These are phyloP conservation scores for Cosmopolites sordidus DNA, from an alignment of 2,888 invertebrate species.

Conservation along the genomic window DNA sequence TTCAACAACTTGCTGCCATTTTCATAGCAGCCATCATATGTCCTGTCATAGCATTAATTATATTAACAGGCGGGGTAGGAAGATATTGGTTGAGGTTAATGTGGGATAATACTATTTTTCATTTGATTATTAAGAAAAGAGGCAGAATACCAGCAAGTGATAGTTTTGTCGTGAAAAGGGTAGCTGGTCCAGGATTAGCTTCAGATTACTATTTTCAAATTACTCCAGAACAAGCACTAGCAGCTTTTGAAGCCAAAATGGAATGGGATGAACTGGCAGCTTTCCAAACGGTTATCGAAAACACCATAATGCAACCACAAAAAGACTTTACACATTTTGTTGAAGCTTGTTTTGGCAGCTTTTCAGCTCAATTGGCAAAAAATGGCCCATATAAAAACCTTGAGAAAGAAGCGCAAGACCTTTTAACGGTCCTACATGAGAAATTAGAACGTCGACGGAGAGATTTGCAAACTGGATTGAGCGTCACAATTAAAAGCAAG, in stretches of 20 bases:
- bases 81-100: slow-evolving; percentile 71
- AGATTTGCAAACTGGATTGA: slow-evolving; percentile 71
- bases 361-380: slow-evolving; percentile 80
- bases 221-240: slow-evolving; percentile 82
- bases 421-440: slow-evolving; percentile 73
- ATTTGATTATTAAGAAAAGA: slow-evolving; percentile 77
- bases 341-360: slow-evolving; percentile 85
- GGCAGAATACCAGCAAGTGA: slow-evolving; percentile 82
- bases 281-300: slow-evolving; percentile 73
- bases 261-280: slow-evolving; percentile 79
- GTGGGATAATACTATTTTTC: no score
- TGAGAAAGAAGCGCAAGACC: slow-evolving; percentile 79
- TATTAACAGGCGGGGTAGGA: slow-evolving; percentile 69
- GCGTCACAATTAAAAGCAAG: slow-evolving; percentile 67
- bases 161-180: slow-evolving; percentile 80
- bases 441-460: slow-evolving; percentile 73
- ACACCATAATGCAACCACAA: slow-evolving; percentile 76
- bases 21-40: slow-evolving; percentile 70
- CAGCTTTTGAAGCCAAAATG: slow-evolving; percentile 84
- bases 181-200: slow-evolving; percentile 84
- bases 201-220: slow-evolving; percentile 84
- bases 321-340: slow-evolving; percentile 83
- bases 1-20: slow-evolving; percentile 76
- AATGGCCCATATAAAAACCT: slow-evolving; percentile 74
- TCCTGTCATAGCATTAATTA: slow-evolving; percentile 69